These are phyloP conservation scores for Nomada fucata DNA, from an alignment of 2,888 invertebrate species.

Conservation along the genomic window DNA sequence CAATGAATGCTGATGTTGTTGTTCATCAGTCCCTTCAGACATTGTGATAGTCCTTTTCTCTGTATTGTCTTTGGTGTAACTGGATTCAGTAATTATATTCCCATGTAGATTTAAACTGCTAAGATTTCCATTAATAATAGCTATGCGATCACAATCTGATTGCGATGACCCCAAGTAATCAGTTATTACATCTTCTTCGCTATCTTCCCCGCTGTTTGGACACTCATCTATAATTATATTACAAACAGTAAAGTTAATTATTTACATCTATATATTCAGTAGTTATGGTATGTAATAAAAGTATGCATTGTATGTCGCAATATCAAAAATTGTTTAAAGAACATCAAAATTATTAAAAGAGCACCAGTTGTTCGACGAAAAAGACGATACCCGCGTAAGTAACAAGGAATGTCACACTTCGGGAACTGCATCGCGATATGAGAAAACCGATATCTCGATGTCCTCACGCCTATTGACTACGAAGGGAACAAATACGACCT, in stretches of 20 bases:
- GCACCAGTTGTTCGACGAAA: neutral
- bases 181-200: slow-evolving; percentile 92
- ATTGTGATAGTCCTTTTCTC: slow-evolving; percentile 74
- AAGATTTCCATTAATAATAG: slow-evolving; percentile 75
- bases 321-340: neutral
- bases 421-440: slow-evolving; percentile 62
- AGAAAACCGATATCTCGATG: slow-evolving; percentile 74
- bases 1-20: slow-evolving; percentile 74
- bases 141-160: slow-evolving; percentile 78
- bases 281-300: neutral
- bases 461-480: slow-evolving; percentile 68
- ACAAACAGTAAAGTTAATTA: neutral
- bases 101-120: slow-evolving; percentile 75
- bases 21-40: slow-evolving; percentile 74
- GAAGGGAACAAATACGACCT: slow-evolving; percentile 59
- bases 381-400: slow-evolving; percentile 8
- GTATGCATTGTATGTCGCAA: neutral
- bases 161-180: slow-evolving; percentile 87
- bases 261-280: neutral
- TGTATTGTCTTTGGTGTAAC: slow-evolving; percentile 80
- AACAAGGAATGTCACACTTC: slow-evolving; percentile 43
- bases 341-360: neutral
- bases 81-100: slow-evolving; percentile 70
- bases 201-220: slow-evolving; percentile 89
- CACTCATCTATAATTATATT: slow-evolving; percentile 87